Evolutionary conservation across 2,888 invertebrate species (phyloP).

Genomic region (Ophion costatus): DNA sequence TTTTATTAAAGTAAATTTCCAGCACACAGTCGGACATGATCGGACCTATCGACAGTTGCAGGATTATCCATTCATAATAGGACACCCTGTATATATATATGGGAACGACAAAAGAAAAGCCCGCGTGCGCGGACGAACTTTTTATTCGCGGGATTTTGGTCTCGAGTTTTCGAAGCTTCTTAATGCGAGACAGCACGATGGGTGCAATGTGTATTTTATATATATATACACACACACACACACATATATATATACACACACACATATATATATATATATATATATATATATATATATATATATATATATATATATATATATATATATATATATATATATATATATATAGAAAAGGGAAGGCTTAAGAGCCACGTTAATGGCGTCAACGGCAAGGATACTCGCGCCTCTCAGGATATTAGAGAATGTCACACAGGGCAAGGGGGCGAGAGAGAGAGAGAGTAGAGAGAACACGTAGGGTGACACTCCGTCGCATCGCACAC

Average conservation of each 20-base stretch:
- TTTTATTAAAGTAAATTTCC: no score
- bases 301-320: no score
- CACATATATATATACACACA: no score
- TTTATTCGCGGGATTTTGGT: slow-evolving; percentile 73
- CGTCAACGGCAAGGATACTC: slow-evolving; percentile 74
- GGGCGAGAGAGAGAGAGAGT: background rate
- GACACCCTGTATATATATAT: slow-evolving; percentile 10
- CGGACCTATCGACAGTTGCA: no score
- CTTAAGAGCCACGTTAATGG: slow-evolving; percentile 77
- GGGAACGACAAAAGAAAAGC: slow-evolving; percentile 43
- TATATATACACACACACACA: no score
- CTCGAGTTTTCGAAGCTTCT: slow-evolving; percentile 48
- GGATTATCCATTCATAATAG: background rate
- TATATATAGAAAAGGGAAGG: slow-evolving; percentile 56
- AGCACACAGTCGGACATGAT: no score
- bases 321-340: no score
- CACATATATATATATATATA: no score
- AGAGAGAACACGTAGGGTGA: slow-evolving; percentile 29
- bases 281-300: no score
- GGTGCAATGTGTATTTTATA: background rate
- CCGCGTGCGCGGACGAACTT: slow-evolving; percentile 65
- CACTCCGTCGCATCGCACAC: slow-evolving; percentile 36
- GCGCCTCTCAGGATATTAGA: slow-evolving; percentile 62
- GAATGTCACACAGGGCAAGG: slow-evolving; percentile 44
- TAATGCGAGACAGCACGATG: slow-evolving; percentile 40